A percentile compares a stretch with the other conserved stretches of the same genome.
Conservation (phyloP, 2,113 vertebrate genomes). For the Gyps fulvus region DNA sequence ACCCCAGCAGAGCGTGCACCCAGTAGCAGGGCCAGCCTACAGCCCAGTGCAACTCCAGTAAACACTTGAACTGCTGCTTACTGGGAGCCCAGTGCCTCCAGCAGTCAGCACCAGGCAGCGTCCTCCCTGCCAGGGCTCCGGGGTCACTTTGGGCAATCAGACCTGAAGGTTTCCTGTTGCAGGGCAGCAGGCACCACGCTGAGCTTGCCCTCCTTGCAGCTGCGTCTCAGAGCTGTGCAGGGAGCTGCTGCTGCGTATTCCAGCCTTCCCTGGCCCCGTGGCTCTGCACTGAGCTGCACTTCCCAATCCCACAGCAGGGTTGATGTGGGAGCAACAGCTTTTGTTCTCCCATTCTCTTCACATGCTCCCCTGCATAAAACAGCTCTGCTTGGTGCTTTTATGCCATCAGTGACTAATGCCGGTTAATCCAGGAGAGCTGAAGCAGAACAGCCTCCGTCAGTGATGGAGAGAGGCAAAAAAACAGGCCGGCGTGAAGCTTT, state of each 20-base stretch:
- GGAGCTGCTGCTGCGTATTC: not conserved
- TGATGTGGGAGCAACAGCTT: not conserved
- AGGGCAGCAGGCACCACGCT: not conserved
- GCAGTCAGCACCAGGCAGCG: rapidly evolving
- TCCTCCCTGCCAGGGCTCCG: not conserved
- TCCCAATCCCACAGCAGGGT: not conserved
- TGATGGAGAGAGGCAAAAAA: not conserved
- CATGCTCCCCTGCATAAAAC: not conserved
- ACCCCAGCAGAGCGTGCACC: not conserved
- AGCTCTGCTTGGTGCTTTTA: not conserved
- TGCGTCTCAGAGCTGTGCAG: not conserved
- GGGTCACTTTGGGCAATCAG: not conserved
- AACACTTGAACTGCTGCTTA: not conserved
- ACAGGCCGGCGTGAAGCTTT: not conserved
- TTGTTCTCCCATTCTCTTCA: not conserved
- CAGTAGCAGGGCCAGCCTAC: not conserved
- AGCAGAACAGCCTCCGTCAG: not conserved
- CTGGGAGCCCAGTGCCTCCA: not conserved
- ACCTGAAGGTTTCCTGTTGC: too few species aligned
- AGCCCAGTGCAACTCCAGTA: not conserved
- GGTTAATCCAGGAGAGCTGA: not conserved
- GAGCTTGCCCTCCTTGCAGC: not conserved
- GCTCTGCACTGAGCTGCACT: not conserved
- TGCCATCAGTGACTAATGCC: not conserved
- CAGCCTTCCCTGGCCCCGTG: not conserved